Evolutionary conservation across 2,797 vertebrate species (phyloP).

Genomic region (Silurus aristotelis): DNA sequence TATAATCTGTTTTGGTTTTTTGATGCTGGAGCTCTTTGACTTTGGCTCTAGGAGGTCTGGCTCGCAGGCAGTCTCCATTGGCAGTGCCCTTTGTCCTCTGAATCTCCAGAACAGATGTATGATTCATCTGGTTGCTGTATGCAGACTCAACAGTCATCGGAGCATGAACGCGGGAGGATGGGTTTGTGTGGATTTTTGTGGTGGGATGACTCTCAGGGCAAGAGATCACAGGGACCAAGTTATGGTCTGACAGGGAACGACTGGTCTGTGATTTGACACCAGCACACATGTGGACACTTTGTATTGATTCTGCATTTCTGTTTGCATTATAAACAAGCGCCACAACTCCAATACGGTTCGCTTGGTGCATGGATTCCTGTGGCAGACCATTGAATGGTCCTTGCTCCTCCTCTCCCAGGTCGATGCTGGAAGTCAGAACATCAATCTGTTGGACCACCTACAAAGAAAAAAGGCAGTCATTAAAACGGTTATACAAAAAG

Average conservation of each 20-base stretch:
- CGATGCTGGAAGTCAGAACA: slow-evolving; percentile 75
- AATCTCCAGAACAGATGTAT: slow-evolving; percentile 26
- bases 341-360: slow-evolving; percentile 55
- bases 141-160: slow-evolving; percentile 70
- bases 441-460: slow-evolving; percentile 84
- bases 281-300: slow-evolving; percentile 6
- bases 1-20: slow-evolving; percentile 35
- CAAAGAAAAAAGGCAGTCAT: slow-evolving; percentile 51
- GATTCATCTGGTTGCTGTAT: slow-evolving; percentile 24
- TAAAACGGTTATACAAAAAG: neutral
- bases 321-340: slow-evolving; percentile 59
- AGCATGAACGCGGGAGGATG: slow-evolving; percentile 67
- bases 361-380: slow-evolving; percentile 50
- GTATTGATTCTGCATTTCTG: neutral
- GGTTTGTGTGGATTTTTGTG: slow-evolving; percentile 56
- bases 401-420: slow-evolving; percentile 65
- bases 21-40: slow-evolving; percentile 54
- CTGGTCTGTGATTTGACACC: slow-evolving; percentile 39
- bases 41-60: slow-evolving; percentile 57
- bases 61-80: slow-evolving; percentile 67
- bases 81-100: slow-evolving; percentile 48
- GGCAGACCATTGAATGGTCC: slow-evolving; percentile 45
- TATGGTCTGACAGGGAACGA: slow-evolving; percentile 42
- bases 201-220: slow-evolving; percentile 2
- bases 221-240: slow-evolving; percentile 56